A percentile compares a stretch with the other conserved stretches of the same genome.
phyloP scores from a whole-genome alignment of 1,140 invertebrate genomes.

The Drosophila persimilis region DNA sequence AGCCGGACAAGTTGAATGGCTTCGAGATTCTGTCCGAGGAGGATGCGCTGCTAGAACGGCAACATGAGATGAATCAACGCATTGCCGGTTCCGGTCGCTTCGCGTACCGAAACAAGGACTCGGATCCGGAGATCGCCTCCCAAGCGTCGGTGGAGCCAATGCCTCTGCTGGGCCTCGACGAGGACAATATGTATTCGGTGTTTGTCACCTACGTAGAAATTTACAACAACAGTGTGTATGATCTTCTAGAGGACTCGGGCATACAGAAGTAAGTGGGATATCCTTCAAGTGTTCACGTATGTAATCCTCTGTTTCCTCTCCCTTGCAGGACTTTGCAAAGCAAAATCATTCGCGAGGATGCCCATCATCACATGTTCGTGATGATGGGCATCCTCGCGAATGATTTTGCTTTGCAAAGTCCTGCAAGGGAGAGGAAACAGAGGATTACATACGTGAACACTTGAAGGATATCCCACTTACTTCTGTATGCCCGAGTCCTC shows the following conservation, averaged over 20 bases:
- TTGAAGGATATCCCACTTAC: too few relatives aligned
- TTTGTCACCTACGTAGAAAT: constrained; percentile 99
- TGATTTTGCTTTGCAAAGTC: too few relatives aligned
- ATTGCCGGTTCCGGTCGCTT: constrained; percentile 85
- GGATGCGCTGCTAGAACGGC: constrained; percentile 93
- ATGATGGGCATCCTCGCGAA: too few relatives aligned
- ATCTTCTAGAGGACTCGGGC: constrained; percentile 90
- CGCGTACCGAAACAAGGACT: constrained; percentile 69
- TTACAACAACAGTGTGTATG: constrained; percentile 99
- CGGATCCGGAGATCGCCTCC: constrained; percentile 81
- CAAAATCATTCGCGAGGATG: constrained; percentile 90
- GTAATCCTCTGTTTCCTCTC: neutral
- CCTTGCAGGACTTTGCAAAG: constrained; percentile 83
- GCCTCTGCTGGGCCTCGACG: constrained; percentile 88
- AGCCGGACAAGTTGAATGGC: constrained; percentile 96
- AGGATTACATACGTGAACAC: too few relatives aligned
- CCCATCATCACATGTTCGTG: constrained; percentile 86
- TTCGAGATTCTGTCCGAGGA: constrained; percentile 95
- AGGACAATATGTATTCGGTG: constrained; percentile 93
- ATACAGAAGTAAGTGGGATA: constrained; percentile 68
- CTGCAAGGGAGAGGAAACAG: too few relatives aligned
- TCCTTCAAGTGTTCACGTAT: neutral
- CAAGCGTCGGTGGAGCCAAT: constrained; percentile 84
- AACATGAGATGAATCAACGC: constrained; percentile 82
- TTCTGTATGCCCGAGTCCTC: too few relatives aligned